These are phyloP conservation scores for Trachymyrmex cornetzi DNA, from an alignment of 1,140 invertebrate species.

Conservation along the genomic window DNA sequence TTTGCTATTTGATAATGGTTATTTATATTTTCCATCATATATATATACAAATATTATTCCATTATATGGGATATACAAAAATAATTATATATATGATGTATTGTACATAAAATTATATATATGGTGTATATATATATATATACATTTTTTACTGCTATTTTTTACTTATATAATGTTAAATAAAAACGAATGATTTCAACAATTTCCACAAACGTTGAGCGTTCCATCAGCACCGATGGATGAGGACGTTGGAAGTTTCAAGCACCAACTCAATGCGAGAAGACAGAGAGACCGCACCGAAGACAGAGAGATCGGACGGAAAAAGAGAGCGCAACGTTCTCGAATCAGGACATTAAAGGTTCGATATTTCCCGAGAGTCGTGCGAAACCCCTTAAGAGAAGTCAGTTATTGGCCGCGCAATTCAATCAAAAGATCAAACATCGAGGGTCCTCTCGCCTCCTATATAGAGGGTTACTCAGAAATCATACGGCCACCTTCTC, in stretches of 20 bases:
- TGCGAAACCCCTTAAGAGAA: constrained; percentile 71
- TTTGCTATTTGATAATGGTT: neutral
- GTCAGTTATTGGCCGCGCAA: constrained; percentile 78
- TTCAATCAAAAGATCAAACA: constrained; percentile 80
- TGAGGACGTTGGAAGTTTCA: constrained; percentile 1
- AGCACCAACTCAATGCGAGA: constrained; percentile 13
- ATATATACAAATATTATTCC: neutral
- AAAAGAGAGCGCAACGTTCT: constrained; percentile 36
- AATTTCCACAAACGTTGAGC: neutral
- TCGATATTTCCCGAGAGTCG: constrained; percentile 77
- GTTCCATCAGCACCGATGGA: neutral
- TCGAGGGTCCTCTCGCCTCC: constrained; percentile 28
- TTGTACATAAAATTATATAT: neutral
- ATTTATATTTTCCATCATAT: neutral
- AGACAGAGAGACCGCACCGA: constrained; percentile 19
- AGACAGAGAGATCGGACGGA: neutral
- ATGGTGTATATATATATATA: neutral
- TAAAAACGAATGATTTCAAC: neutral
- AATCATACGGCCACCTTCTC: constrained; percentile 13
- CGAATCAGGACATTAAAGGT: constrained; percentile 66
- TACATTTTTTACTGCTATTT: neutral
- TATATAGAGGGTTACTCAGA: constrained; percentile 39
- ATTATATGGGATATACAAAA: neutral
- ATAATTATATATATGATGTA: no score
- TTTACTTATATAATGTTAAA: constrained; percentile 36